Percentiles rank a stretch among this genome's conserved stretches.
These are phyloP conservation scores for Cromileptes altivelis DNA, from an alignment of 2,113 vertebrate genomes.

Conservation along the genomic window DNA sequence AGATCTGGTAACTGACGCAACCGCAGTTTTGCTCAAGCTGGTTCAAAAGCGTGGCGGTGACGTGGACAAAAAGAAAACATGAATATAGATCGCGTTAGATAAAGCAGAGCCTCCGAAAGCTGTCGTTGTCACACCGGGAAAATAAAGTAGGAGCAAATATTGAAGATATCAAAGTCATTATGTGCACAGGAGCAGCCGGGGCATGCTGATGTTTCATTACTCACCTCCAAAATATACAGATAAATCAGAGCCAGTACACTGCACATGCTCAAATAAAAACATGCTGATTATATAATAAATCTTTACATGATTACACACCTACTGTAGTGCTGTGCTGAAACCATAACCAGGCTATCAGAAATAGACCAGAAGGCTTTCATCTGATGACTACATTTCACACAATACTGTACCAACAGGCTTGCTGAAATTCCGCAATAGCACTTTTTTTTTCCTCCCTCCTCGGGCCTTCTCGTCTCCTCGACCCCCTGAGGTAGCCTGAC, in stretches of 20 bases:
- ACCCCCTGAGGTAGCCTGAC: conserved; percentile 72
- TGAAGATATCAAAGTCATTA: conserved; percentile 13
- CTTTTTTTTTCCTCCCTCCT: conserved; percentile 18
- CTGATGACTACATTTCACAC: conserved; percentile 60
- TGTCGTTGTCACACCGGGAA: conserved; percentile 11
- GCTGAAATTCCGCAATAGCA: conserved; percentile 47
- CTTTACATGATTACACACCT: conserved; percentile 14
- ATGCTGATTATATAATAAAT: conserved; percentile 38
- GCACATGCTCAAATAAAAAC: conserved; percentile 14
- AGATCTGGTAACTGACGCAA: conserved; percentile 61
- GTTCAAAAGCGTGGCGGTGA: conserved; percentile 42
- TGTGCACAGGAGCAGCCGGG: conserved; percentile 23
- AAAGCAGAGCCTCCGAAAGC: not conserved
- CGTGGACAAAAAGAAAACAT: conserved; percentile 9
- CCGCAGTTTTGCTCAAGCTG: conserved; percentile 43
- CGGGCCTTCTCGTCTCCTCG: conserved; percentile 37
- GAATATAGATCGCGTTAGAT: conserved; percentile 27
- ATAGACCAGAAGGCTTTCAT: conserved; percentile 48
- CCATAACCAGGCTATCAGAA: conserved; percentile 29
- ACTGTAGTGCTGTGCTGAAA: conserved; percentile 30
- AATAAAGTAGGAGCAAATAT: conserved; percentile 20
- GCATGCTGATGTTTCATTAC: not conserved
- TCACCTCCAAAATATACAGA: conserved; percentile 26
- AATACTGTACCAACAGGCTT: conserved; percentile 51
- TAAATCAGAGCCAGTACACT: conserved; percentile 9